Conservation (phyloP, 2,113 vertebrate species). For the Hippolais icterina region DNA sequence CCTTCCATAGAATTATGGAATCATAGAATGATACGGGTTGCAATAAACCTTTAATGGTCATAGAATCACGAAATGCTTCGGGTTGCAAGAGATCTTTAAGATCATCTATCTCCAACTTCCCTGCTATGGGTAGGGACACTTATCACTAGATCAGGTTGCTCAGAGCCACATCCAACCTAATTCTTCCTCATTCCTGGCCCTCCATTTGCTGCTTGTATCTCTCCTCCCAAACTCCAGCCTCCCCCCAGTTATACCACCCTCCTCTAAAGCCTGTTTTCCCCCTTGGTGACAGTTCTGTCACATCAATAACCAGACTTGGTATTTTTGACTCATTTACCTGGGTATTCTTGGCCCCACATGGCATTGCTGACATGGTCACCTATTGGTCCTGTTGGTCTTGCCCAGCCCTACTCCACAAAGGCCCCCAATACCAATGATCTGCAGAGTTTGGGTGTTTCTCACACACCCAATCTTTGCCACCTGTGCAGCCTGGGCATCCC, state of each 20-base stretch:
- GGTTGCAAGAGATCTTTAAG: background rate
- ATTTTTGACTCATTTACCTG: background rate
- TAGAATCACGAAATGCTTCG: background rate
- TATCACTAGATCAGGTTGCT: background rate
- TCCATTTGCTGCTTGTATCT: background rate
- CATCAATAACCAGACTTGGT: background rate
- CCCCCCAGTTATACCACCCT: background rate
- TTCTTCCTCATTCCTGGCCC: background rate
- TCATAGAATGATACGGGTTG: background rate
- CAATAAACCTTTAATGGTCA: background rate
- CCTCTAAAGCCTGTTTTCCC: background rate
- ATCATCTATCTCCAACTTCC: background rate
- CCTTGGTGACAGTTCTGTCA: background rate
- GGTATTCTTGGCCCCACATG: background rate
- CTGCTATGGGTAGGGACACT: background rate
- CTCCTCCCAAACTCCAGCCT: background rate
- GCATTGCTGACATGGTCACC: background rate
- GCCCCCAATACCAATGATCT: background rate
- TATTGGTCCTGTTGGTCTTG: rapidly evolving
- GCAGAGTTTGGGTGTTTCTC: background rate
- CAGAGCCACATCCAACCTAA: background rate
- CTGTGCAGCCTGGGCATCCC: background rate
- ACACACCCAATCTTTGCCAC: background rate
- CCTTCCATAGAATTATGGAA: background rate
- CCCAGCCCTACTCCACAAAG: background rate